A percentile compares a stretch with the other conserved stretches of the same genome.
phyloP scores from a whole-genome alignment of 2,888 invertebrate genomes.

The Lottia scabra region DNA sequence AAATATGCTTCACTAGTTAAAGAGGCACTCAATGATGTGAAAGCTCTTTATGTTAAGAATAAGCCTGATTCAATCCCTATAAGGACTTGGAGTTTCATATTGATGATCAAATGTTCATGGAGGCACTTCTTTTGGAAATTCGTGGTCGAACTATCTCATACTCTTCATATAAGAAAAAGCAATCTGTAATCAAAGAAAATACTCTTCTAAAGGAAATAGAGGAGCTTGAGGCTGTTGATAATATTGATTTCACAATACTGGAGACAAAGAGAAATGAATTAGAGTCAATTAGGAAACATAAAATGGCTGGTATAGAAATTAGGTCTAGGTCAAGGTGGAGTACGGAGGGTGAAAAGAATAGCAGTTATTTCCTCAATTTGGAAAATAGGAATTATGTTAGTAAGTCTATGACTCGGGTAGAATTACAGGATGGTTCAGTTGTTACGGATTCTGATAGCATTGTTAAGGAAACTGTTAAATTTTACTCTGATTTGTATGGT shows the following conservation, averaged over 20 bases:
- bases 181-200: slow-evolving; percentile 9
- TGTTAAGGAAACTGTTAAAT: slow-evolving; percentile 7
- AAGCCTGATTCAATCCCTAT: too few relatives aligned
- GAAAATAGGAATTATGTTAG: neutral
- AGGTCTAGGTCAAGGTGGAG: neutral
- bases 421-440: neutral
- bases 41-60: too few relatives aligned
- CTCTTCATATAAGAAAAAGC: slow-evolving; percentile 12
- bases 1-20: too few relatives aligned
- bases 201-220: neutral
- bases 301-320: neutral
- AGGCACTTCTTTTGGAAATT: too few relatives aligned
- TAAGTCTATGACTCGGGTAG: neutral
- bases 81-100: too few relatives aligned
- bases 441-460: slow-evolving; percentile 1
- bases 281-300: neutral
- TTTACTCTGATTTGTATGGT: too few relatives aligned
- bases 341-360: neutral
- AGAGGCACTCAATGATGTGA: too few relatives aligned
- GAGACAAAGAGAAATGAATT: neutral
- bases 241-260: neutral
- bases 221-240: neutral
- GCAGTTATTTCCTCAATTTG: neutral
- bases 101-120: too few relatives aligned
- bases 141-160: too few relatives aligned